phyloP scores from a whole-genome alignment of 2,797 vertebrate genomes.

The Semaprochilodus insignis region DNA sequence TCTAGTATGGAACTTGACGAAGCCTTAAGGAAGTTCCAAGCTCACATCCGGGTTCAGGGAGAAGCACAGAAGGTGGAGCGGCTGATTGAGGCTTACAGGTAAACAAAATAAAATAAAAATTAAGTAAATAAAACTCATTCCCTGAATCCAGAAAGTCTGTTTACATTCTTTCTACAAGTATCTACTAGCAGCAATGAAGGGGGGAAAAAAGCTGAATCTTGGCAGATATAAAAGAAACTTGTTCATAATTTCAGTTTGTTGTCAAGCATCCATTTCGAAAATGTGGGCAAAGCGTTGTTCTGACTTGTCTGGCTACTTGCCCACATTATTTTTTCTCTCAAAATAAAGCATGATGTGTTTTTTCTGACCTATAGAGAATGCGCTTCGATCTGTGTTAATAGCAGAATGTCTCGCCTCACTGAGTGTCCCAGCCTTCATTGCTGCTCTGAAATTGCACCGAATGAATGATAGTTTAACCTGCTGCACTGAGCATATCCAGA shows the following conservation, averaged over 20 bases:
- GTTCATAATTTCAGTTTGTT: slow-evolving; percentile 10
- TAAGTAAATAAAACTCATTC: background rate
- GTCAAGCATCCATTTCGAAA: background rate
- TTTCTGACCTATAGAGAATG: slow-evolving; percentile 54
- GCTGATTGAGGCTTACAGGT: slow-evolving; percentile 97
- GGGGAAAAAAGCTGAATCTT: background rate
- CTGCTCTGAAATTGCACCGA: slow-evolving; percentile 12
- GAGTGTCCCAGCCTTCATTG: background rate
- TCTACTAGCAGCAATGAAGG: background rate
- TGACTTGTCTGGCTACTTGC: slow-evolving; percentile 21
- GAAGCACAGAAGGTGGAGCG: slow-evolving; percentile 97
- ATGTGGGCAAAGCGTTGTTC: background rate
- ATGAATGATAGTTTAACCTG: background rate
- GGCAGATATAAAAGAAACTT: background rate
- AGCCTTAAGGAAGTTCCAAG: slow-evolving; percentile 96
- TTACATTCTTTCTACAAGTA: background rate
- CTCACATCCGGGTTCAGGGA: slow-evolving; percentile 96
- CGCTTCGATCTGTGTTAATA: slow-evolving; percentile 54
- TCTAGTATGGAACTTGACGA: slow-evolving; percentile 95
- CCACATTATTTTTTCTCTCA: slow-evolving; percentile 53
- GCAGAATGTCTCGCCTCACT: slow-evolving; percentile 6
- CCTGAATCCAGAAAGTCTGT: background rate
- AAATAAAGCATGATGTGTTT: slow-evolving; percentile 45
- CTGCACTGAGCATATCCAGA: background rate
- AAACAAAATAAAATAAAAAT: slow-evolving; percentile 5